Conservation (phyloP, 2,888 invertebrate species). For the Hecatera dysodea region DNA sequence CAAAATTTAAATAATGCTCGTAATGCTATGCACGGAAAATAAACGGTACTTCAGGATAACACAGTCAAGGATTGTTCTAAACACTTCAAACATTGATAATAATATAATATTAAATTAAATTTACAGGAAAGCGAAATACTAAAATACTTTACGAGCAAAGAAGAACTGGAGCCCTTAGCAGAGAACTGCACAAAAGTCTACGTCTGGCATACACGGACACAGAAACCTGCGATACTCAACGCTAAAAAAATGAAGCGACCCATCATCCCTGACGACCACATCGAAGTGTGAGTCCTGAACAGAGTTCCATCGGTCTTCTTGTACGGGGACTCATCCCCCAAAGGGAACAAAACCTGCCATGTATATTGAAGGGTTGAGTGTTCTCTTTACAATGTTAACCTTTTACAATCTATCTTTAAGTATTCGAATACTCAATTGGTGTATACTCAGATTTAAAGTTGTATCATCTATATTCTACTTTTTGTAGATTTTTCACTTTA, state of each 20-base stretch:
- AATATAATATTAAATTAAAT: neutral
- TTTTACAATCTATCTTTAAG: constrained; percentile 51
- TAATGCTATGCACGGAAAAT: neutral
- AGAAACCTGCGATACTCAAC: constrained; percentile 94
- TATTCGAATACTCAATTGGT: constrained; percentile 60
- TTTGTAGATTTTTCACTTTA: constrained; percentile 28
- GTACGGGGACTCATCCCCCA: constrained; percentile 36
- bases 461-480: constrained; percentile 37
- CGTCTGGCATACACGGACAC: constrained; percentile 99
- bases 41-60: neutral
- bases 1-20: neutral
- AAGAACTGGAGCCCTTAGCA: constrained; percentile 97
- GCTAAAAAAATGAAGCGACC: constrained; percentile 91
- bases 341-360: constrained; percentile 46
- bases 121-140: constrained; percentile 95
- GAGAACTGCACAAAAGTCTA: constrained; percentile 98
- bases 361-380: constrained; percentile 45
- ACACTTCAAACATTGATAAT: neutral
- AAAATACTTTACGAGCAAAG: constrained; percentile 92
- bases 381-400: constrained; percentile 50
- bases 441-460: constrained; percentile 42
- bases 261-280: constrained; percentile 81
- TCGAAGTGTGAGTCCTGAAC: constrained; percentile 81
- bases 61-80: neutral
- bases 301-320: constrained; percentile 55